These are phyloP conservation scores for Hypena proboscidalis DNA, from an alignment of 2,888 invertebrate genomes.

Conservation along the genomic window DNA sequence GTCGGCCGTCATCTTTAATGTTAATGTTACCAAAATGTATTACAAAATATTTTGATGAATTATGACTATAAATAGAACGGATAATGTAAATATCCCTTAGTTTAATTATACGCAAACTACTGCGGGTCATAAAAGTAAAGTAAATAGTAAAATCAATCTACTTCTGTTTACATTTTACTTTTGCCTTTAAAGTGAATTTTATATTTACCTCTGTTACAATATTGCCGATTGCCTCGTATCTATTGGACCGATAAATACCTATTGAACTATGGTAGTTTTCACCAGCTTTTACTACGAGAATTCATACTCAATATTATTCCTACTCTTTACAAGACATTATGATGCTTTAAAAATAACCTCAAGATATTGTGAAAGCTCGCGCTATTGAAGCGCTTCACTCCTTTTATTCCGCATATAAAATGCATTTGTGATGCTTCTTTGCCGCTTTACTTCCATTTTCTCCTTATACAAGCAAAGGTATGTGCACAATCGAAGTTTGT, in stretches of 20 bases:
- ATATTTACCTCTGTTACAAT: no score
- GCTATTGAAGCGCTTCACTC: conserved; percentile 33
- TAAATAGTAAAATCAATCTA: conserved; percentile 9
- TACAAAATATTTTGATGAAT: no score
- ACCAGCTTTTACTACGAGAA: no score
- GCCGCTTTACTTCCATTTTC: conserved; percentile 44
- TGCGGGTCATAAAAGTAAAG: conserved; percentile 4
- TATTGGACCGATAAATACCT: no score
- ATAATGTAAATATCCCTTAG: conserved; percentile 14
- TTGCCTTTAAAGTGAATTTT: no score
- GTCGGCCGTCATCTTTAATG: no score
- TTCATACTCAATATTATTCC: no score
- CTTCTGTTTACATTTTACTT: background rate
- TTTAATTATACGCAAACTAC: conserved; percentile 8
- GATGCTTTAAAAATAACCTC: conserved; percentile 18
- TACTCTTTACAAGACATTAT: conserved; percentile 9
- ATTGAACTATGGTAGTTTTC: no score
- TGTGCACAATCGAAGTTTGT: conserved; percentile 32
- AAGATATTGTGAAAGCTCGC: conserved; percentile 23
- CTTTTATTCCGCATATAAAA: conserved; percentile 55
- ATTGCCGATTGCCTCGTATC: no score
- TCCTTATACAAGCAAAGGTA: conserved; percentile 29
- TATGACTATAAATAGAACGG: conserved; percentile 24
- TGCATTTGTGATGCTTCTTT: conserved; percentile 54
- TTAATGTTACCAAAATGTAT: no score